Conservation (phyloP, 1,140 invertebrate genomes). For the Mamestra configurata region DNA sequence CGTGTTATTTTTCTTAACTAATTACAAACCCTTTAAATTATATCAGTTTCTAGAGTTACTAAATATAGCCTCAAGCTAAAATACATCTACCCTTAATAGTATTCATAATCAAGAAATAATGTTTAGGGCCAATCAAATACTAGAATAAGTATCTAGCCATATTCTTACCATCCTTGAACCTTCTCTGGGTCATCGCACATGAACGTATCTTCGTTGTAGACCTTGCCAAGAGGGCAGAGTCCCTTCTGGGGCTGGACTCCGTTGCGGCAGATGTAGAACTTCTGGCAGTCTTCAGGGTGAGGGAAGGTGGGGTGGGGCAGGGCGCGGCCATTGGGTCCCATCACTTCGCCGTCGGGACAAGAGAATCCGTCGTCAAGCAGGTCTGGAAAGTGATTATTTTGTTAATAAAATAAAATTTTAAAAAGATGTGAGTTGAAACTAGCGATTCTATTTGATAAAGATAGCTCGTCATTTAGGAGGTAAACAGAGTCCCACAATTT, state of each 20-base stretch:
- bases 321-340: constrained; percentile 91
- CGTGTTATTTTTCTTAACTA: no score
- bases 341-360: constrained; percentile 92
- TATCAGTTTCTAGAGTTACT: no score
- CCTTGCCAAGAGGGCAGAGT: constrained; percentile 92
- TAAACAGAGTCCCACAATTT: no score
- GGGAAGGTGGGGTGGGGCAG: constrained; percentile 94
- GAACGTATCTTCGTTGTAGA: constrained; percentile 94
- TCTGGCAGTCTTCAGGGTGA: constrained; percentile 94
- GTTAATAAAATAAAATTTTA: no score
- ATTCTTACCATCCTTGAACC: constrained; percentile 93
- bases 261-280: constrained; percentile 95
- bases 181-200: constrained; percentile 94
- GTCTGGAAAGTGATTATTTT: no score
- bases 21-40: no score
- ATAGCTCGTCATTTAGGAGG: no score
- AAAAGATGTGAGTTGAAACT: no score
- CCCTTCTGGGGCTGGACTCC: constrained; percentile 93
- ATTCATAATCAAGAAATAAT: not conserved
- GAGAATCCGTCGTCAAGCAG: constrained; percentile 92
- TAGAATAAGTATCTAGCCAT: constrained; percentile 1
- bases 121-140: constrained; percentile 12
- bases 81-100: no score
- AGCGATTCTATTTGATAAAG: no score
- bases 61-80: no score